Conservation (phyloP, 1,140 invertebrate species). For the Caenorhabditis brenneri region DNA sequence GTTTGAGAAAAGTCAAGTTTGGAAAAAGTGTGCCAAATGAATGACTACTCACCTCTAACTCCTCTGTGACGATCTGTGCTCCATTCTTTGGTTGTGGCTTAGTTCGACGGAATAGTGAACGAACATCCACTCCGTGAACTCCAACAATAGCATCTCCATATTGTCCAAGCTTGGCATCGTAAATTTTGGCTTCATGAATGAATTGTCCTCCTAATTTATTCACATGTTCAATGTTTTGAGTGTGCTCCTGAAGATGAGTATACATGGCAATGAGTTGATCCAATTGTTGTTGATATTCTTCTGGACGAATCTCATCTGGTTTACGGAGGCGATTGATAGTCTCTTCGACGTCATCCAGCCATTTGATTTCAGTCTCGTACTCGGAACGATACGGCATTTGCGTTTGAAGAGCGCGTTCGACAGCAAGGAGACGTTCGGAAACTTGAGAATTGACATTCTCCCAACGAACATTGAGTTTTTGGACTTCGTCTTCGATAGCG, state of each 20-base stretch:
- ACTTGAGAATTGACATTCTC: slow-evolving; percentile 87
- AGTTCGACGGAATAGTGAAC: slow-evolving; percentile 61
- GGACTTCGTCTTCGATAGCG: slow-evolving; percentile 88
- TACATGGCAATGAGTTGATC: slow-evolving; percentile 77
- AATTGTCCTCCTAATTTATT: slow-evolving; percentile 91
- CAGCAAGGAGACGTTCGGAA: slow-evolving; percentile 77
- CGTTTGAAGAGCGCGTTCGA: slow-evolving; percentile 68
- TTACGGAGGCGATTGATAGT: slow-evolving; percentile 74
- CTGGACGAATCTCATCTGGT: slow-evolving; percentile 69
- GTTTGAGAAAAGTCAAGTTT: too few species aligned
- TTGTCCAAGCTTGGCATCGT: slow-evolving; percentile 83
- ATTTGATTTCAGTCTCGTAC: slow-evolving; percentile 70
- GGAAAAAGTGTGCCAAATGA: too few species aligned
- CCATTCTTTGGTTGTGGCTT: slow-evolving; percentile 73
- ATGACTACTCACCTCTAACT: slow-evolving; percentile 75
- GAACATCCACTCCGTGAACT: slow-evolving; percentile 75
- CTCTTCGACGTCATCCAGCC: slow-evolving; percentile 77
- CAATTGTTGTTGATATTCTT: slow-evolving; percentile 68
- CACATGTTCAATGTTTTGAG: slow-evolving; percentile 89
- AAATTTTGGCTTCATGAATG: slow-evolving; percentile 96
- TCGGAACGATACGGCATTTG: slow-evolving; percentile 69
- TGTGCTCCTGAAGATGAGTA: slow-evolving; percentile 85
- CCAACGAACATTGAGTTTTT: slow-evolving; percentile 85
- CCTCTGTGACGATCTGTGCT: slow-evolving; percentile 82
- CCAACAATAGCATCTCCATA: slow-evolving; percentile 87